These are phyloP conservation scores for Rhysida immarginata DNA, from an alignment of 1,140 invertebrate species.

Conservation along the genomic window DNA sequence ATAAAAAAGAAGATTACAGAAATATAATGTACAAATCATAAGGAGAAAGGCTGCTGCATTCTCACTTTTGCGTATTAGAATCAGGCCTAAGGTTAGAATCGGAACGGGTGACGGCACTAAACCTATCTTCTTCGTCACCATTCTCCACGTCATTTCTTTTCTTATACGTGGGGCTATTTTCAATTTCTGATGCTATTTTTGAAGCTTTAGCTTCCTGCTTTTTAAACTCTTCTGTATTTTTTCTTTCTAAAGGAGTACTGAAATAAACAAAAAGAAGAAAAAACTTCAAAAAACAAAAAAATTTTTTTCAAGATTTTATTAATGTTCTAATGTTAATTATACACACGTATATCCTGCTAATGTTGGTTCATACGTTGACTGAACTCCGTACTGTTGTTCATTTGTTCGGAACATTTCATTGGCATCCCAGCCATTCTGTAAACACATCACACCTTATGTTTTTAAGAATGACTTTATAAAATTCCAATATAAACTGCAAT, in stretches of 20 bases:
- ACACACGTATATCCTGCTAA: slow-evolving; percentile 60
- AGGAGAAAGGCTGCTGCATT: neutral
- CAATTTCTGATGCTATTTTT: slow-evolving; percentile 77
- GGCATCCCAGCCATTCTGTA: slow-evolving; percentile 79
- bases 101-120: slow-evolving; percentile 33
- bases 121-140: slow-evolving; percentile 68
- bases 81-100: slow-evolving; percentile 6
- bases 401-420: slow-evolving; percentile 90
- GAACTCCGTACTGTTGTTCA: slow-evolving; percentile 74
- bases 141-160: slow-evolving; percentile 72
- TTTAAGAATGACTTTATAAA: too few species aligned
- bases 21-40: neutral
- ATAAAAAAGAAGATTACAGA: too few species aligned
- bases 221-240: slow-evolving; percentile 71
- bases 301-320: neutral
- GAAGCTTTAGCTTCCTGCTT: slow-evolving; percentile 67
- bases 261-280: slow-evolving; percentile 7
- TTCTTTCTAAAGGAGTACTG: slow-evolving; percentile 55
- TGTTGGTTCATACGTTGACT: slow-evolving; percentile 70
- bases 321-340: neutral
- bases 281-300: neutral
- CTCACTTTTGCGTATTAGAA: too few species aligned
- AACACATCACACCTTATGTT: neutral
- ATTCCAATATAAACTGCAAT: too few species aligned
- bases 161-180: slow-evolving; percentile 61